A percentile compares a stretch with the other conserved stretches of the same genome.
These are phyloP conservation scores for Laticauda colubrina DNA, from an alignment of 2,113 vertebrate species.

Conservation along the genomic window DNA sequence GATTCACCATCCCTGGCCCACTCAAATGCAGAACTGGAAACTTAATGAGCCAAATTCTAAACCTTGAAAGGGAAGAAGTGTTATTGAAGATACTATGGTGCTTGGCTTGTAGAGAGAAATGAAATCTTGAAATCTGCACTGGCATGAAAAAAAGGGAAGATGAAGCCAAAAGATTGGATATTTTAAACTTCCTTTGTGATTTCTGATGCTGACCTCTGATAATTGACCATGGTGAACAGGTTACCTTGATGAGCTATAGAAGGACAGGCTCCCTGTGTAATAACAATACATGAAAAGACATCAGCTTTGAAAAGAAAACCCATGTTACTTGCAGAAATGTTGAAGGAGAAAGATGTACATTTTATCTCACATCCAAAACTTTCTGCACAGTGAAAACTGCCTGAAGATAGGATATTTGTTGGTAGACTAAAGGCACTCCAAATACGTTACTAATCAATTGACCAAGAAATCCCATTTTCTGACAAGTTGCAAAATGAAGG, in stretches of 20 bases:
- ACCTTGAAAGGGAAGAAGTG: not conserved
- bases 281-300: not conserved
- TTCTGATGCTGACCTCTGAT: not conserved
- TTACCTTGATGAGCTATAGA: not conserved
- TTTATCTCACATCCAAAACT: not conserved
- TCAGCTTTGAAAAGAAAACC: not conserved
- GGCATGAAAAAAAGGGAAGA: not conserved
- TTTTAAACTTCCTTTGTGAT: constrained; percentile 9
- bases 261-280: not conserved
- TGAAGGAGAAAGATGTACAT: not conserved
- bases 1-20: not conserved
- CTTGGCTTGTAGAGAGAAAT: not conserved
- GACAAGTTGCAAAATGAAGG: not conserved
- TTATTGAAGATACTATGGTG: not conserved
- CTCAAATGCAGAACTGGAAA: not conserved
- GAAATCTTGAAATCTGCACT: not conserved
- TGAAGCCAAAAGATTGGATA: not conserved
- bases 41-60: not conserved
- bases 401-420: not conserved
- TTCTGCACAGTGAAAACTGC: not conserved
- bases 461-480: not conserved
- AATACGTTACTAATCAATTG: not conserved
- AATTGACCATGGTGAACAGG: not conserved
- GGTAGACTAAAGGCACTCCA: not conserved
- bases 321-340: not conserved